Conservation (phyloP, 2,888 invertebrate genomes). For the Chaitophorus viminalis region DNA sequence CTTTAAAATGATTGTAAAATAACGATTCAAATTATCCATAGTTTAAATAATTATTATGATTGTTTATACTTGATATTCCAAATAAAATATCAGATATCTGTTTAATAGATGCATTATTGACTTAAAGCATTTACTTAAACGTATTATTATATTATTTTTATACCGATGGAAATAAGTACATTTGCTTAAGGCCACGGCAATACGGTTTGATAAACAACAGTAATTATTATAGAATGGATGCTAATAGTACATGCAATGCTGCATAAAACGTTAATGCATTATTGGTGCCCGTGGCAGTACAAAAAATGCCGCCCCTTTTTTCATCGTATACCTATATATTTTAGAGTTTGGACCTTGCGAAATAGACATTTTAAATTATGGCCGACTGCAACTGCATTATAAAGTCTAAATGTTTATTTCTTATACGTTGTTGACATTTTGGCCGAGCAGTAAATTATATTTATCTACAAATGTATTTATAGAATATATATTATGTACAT, state of each 20-base stretch:
- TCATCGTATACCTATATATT: no score
- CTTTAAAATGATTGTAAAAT: not conserved
- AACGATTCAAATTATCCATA: constrained; percentile 6
- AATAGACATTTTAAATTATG: no score
- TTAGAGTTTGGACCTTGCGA: no score
- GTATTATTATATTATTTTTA: constrained; percentile 22
- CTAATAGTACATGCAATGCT: not conserved
- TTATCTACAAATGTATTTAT: no score
- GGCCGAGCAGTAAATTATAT: no score
- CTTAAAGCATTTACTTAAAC: constrained; percentile 15
- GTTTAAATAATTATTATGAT: constrained; percentile 4
- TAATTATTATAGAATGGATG: constrained; percentile 3
- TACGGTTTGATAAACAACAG: constrained; percentile 4
- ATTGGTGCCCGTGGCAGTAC: not conserved
- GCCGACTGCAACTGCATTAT: no score
- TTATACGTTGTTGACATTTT: no score
- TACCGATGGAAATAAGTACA: not conserved
- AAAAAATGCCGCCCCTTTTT: not conserved
- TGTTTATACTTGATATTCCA: not conserved
- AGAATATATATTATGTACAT: no score
- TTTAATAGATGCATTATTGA: constrained; percentile 8
- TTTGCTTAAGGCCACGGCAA: not conserved
- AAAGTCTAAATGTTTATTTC: no score
- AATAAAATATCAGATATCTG: not conserved
- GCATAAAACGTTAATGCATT: not conserved